These are phyloP conservation scores for Salminus brasiliensis DNA, from an alignment of 2,113 vertebrate genomes.

Conservation along the genomic window DNA sequence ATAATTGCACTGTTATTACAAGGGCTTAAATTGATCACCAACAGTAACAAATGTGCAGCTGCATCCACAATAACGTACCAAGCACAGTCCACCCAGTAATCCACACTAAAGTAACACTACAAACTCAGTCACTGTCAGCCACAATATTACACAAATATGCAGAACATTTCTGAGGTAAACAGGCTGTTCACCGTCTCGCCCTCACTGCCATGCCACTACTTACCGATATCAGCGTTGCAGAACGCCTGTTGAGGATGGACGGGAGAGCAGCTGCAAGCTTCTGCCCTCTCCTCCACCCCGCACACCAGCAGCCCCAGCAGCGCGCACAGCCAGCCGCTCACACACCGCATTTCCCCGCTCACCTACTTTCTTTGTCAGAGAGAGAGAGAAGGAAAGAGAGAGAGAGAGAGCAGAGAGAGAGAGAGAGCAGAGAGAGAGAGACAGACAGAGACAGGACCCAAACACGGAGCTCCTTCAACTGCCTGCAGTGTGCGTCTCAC, in stretches of 20 bases:
- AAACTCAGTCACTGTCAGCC: neutral
- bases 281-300: slow-evolving; percentile 78
- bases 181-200: no score
- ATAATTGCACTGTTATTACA: no score
- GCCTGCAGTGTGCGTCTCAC: neutral
- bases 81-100: neutral
- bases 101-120: neutral
- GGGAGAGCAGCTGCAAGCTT: slow-evolving; percentile 94
- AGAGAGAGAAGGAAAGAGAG: neutral
- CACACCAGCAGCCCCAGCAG: slow-evolving; percentile 81
- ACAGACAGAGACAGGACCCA: neutral
- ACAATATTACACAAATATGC: neutral
- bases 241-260: slow-evolving; percentile 96
- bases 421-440: neutral
- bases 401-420: neutral
- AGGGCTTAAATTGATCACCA: no score
- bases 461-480: neutral
- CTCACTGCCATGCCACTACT: no score
- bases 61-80: no score
- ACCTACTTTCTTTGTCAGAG: slow-evolving; percentile 28
- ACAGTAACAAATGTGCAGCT: no score
- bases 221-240: slow-evolving; percentile 94
- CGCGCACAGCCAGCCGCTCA: slow-evolving; percentile 78
- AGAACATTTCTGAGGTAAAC: neutral
- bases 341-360: slow-evolving; percentile 71